phyloP scores from a whole-genome alignment of 2,797 vertebrate species.

The Lepidocolaptes lacrymiger region DNA sequence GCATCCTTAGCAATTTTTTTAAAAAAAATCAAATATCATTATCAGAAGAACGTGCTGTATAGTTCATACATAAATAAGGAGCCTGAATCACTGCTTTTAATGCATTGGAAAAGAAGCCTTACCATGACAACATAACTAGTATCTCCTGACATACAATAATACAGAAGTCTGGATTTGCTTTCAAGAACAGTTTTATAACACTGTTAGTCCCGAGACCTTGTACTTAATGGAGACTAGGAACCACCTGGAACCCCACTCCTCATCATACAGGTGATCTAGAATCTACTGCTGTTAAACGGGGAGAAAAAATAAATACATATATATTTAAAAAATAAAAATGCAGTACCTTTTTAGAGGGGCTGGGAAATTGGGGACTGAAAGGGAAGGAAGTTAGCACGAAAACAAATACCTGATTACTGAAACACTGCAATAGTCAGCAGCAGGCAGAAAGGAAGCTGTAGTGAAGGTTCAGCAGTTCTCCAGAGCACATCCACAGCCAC shows the following conservation, averaged over 20 bases:
- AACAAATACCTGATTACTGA: conserved; percentile 32
- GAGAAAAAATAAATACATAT: not conserved
- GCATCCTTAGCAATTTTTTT: not conserved
- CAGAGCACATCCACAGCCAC: not conserved
- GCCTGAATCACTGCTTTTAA: not conserved
- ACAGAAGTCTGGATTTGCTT: not conserved
- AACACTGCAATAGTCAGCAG: not conserved
- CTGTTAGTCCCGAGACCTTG: not conserved
- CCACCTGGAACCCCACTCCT: not conserved
- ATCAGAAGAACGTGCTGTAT: not conserved
- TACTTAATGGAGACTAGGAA: not conserved
- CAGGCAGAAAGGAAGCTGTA: conserved; percentile 37
- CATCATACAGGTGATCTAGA: not conserved
- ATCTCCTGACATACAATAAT: not conserved
- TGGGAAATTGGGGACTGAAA: not conserved
- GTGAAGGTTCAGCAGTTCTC: conserved; percentile 52
- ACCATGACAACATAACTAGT: not conserved
- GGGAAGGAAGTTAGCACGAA: not conserved
- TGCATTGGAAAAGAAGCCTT: not conserved
- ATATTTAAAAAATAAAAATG: not conserved
- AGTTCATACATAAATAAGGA: not conserved
- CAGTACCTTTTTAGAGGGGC: not conserved
- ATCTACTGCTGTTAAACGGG: not conserved
- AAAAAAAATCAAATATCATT: not conserved
- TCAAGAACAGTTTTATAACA: not conserved